Conservation (phyloP, 64 coral and sea anemone species). For the Acropora yongei region DNA sequence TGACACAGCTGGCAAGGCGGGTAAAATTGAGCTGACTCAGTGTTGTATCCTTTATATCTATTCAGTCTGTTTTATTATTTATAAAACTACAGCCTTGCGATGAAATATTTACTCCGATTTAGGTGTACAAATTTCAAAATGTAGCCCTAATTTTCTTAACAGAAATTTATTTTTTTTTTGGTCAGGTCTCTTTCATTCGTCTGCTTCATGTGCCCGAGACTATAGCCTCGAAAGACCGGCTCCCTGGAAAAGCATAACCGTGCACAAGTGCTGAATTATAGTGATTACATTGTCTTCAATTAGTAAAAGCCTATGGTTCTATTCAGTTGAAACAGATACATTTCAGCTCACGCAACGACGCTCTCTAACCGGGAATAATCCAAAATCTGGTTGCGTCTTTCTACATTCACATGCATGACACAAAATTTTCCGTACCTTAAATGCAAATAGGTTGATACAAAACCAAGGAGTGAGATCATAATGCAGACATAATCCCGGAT, state of each 20-base stretch:
- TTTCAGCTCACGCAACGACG: background rate
- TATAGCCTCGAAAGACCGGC: too few species aligned
- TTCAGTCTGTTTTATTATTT: background rate
- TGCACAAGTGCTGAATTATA: too few species aligned
- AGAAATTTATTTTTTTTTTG: too few species aligned
- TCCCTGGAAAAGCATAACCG: too few species aligned
- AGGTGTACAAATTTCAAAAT: background rate
- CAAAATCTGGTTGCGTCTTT: background rate
- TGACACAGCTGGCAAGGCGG: too few species aligned
- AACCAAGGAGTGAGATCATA: background rate
- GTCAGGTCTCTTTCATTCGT: too few species aligned
- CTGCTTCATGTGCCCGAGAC: too few species aligned
- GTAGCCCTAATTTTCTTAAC: too few species aligned
- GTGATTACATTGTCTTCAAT: background rate
- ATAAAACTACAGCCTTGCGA: background rate
- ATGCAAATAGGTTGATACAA: too few species aligned
- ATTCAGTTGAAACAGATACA: background rate
- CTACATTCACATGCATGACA: background rate
- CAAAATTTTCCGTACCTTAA: too few species aligned
- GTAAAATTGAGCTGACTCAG: too few species aligned
- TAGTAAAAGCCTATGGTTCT: background rate
- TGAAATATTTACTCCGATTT: background rate
- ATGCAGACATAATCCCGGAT: background rate
- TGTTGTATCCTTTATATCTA: too few species aligned
- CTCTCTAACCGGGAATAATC: background rate